Conservation (phyloP, 2,888 invertebrate genomes). For the Cryptocephalus primarius region DNA sequence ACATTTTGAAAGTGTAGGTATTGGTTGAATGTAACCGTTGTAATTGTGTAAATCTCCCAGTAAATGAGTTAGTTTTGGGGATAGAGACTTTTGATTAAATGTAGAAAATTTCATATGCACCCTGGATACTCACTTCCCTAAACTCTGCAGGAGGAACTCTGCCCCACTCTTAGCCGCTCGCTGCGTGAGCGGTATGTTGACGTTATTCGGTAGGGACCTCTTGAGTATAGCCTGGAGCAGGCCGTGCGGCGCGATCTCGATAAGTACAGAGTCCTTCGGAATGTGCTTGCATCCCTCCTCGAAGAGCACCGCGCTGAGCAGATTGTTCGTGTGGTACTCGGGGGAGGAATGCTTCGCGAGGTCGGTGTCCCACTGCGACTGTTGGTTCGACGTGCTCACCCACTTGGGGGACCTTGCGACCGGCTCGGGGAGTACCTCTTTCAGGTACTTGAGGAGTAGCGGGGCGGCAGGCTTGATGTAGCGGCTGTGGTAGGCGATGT, state of each 20-base stretch:
- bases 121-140: slow-evolving; percentile 49
- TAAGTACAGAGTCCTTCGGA: slow-evolving; percentile 68
- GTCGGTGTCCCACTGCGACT: slow-evolving; percentile 46
- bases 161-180: slow-evolving; percentile 54
- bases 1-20: no score
- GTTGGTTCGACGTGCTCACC: slow-evolving; percentile 55
- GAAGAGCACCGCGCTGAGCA: slow-evolving; percentile 60
- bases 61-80: no score
- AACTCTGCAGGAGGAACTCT: slow-evolving; percentile 47
- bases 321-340: slow-evolving; percentile 58
- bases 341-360: slow-evolving; percentile 48
- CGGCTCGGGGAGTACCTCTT: slow-evolving; percentile 39
- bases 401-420: slow-evolving; percentile 47
- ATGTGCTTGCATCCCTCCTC: slow-evolving; percentile 73
- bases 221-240: slow-evolving; percentile 79
- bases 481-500: slow-evolving; percentile 82
- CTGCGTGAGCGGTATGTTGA: slow-evolving; percentile 67
- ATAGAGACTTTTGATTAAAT: no score
- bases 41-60: no score
- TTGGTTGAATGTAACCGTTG: no score
- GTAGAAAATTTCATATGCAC: background rate
- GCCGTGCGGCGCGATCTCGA: slow-evolving; percentile 87
- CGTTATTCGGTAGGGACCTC: slow-evolving; percentile 57
- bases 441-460: slow-evolving; percentile 33
- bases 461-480: slow-evolving; percentile 53